Percentiles rank a stretch among this genome's conserved stretches.
phyloP scores from a whole-genome alignment of 2,888 invertebrate genomes.

The Agrotis segetum region DNA sequence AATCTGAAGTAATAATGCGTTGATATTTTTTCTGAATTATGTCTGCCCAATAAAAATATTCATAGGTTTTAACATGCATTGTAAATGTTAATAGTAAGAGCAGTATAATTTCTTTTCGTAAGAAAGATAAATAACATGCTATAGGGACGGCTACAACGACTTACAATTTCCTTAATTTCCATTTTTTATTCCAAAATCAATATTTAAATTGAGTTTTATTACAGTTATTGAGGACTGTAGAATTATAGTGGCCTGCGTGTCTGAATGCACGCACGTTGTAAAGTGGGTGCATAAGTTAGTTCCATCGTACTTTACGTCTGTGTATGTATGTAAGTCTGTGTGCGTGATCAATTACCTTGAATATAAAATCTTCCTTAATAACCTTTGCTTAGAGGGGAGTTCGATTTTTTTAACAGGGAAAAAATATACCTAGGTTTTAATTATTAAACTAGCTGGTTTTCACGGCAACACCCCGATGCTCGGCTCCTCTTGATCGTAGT shows the following conservation, averaged over 20 bases:
- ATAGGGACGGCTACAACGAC: constrained; percentile 8
- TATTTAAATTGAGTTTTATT: constrained; percentile 43
- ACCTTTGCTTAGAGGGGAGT: constrained; percentile 3
- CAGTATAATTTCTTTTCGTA: too few relatives aligned
- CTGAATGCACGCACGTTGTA: constrained; percentile 46
- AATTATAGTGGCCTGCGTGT: constrained; percentile 50
- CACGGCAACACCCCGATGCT: too few relatives aligned
- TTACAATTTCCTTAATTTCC: constrained; percentile 12
- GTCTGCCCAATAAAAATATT: neutral
- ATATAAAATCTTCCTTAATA: constrained; percentile 26
- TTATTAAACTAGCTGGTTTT: too few relatives aligned
- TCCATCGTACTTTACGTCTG: neutral
- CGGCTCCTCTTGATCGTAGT: too few relatives aligned
- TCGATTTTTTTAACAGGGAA: neutral
- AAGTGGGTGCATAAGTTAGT: constrained; percentile 61
- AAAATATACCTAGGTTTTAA: neutral
- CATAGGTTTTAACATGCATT: neutral
- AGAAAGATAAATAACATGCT: too few relatives aligned
- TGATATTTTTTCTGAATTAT: too few relatives aligned
- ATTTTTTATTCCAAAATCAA: constrained; percentile 49
- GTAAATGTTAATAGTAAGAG: too few relatives aligned
- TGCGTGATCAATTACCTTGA: constrained; percentile 19
- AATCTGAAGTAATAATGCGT: neutral
- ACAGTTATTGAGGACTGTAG: constrained; percentile 44
- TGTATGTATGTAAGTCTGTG: constrained; percentile 3